These are phyloP conservation scores for Zaprionus africanus DNA, from an alignment of 1,140 invertebrate genomes.

Conservation along the genomic window DNA sequence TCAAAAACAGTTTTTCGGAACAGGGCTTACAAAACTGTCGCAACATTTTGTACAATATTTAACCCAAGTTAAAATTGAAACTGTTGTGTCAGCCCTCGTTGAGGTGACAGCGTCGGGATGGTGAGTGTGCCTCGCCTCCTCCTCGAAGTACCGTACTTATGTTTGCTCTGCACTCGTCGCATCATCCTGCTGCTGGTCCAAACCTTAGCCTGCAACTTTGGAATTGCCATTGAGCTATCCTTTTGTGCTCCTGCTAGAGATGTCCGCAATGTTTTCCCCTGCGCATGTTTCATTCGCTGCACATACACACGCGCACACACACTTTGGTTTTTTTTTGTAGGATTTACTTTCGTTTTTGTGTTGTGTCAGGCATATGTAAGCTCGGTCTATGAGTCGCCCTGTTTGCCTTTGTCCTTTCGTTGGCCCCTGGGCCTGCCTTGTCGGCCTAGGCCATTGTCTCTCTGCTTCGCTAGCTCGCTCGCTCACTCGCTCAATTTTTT, in stretches of 20 bases:
- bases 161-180: slow-evolving; percentile 72
- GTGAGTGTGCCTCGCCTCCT: slow-evolving; percentile 21
- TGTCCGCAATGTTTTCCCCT: slow-evolving; percentile 19
- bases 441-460: slow-evolving; percentile 71
- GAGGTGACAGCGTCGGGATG: slow-evolving; percentile 23
- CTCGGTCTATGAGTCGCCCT: slow-evolving; percentile 40
- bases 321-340: slow-evolving; percentile 21
- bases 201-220: slow-evolving; percentile 56
- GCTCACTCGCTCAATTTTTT: background rate
- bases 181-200: slow-evolving; percentile 30
- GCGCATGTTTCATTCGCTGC: slow-evolving; percentile 30
- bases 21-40: background rate
- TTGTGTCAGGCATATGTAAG: slow-evolving; percentile 68
- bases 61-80: background rate
- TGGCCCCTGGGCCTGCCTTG: slow-evolving; percentile 59
- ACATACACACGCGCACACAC: slow-evolving; percentile 15
- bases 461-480: slow-evolving; percentile 2
- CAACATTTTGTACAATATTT: background rate
- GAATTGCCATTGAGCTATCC: slow-evolving; percentile 67
- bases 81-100: slow-evolving; percentile 61
- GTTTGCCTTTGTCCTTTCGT: slow-evolving; percentile 62
- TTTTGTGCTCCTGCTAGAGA: slow-evolving; percentile 65
- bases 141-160: slow-evolving; percentile 36
- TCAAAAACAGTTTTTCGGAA: background rate
- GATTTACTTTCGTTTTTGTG: slow-evolving; percentile 61